These are phyloP conservation scores for Ptilorrhoa leucosticta DNA, from an alignment of 2,113 vertebrate species.

Conservation along the genomic window DNA sequence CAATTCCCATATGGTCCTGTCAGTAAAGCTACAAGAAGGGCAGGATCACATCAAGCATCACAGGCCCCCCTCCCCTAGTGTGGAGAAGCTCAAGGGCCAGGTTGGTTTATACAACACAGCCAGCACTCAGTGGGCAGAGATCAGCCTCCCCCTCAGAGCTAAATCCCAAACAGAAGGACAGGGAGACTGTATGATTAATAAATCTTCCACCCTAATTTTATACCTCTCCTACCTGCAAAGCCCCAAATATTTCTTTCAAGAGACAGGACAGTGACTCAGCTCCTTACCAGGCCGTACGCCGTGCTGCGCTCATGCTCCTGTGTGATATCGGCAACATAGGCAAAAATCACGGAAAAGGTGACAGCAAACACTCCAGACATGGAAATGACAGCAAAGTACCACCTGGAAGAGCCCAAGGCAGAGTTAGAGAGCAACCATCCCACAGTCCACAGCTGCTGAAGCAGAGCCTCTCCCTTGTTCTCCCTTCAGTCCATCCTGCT, in stretches of 20 bases:
- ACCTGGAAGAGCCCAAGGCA: conserved; percentile 70
- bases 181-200: neutral
- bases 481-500: neutral
- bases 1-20: accelerated
- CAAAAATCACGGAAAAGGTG: conserved; percentile 91
- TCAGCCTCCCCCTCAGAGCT: neutral
- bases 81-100: neutral
- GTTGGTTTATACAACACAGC: neutral
- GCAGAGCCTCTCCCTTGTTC: neutral
- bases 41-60: neutral
- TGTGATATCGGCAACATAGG: conserved; percentile 88
- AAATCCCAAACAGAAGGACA: neutral
- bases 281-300: conserved; percentile 86
- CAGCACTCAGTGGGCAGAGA: neutral
- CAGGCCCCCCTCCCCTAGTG: neutral
- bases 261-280: neutral
- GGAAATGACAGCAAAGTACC: conserved; percentile 94
- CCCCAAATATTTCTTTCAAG: neutral
- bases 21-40: neutral
- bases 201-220: neutral
- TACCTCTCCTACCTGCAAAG: neutral
- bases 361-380: conserved; percentile 92
- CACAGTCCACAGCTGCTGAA: neutral
- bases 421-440: neutral
- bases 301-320: conserved; percentile 92